Percentiles rank a stretch among this genome's conserved stretches.
phyloP scores from a whole-genome alignment of 2,113 vertebrate species.

The Archocentrus centrarchus region DNA sequence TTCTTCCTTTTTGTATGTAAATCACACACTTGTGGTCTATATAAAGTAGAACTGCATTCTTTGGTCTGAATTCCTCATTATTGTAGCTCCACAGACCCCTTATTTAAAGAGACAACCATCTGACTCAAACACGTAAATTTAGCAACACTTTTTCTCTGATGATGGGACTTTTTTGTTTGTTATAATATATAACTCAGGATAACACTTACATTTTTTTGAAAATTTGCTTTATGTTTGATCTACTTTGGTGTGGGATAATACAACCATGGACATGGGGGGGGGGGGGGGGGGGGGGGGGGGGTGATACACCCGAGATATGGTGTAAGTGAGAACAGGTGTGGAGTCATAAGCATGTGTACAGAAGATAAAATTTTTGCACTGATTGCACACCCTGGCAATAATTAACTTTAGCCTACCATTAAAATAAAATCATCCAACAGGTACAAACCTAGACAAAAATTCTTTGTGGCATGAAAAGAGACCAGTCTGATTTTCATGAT shows the following conservation, averaged over 20 bases:
- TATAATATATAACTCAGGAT: background rate
- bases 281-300: too few species aligned
- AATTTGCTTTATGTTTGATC: background rate
- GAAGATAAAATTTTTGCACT: too few species aligned
- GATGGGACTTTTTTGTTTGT: background rate
- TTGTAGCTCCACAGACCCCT: too few species aligned
- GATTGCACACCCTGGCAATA: background rate
- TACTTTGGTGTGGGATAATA: background rate
- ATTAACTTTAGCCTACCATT: background rate
- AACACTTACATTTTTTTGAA: background rate
- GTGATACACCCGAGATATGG: background rate
- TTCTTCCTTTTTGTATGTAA: too few species aligned
- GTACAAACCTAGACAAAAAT: background rate
- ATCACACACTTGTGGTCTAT: too few species aligned
- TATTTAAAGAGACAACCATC: constrained; percentile 2
- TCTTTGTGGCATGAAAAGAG: background rate
- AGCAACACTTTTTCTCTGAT: background rate
- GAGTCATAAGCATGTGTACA: background rate
- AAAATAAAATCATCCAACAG: background rate
- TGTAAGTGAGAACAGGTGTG: too few species aligned
- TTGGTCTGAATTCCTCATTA: too few species aligned
- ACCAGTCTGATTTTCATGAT: background rate
- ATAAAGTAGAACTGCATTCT: too few species aligned
- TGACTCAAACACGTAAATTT: background rate
- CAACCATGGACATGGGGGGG: background rate